A percentile compares a stretch with the other conserved stretches of the same genome.
Conservation (phyloP, 1,140 invertebrate genomes). For the Cotesia typhae region DNA sequence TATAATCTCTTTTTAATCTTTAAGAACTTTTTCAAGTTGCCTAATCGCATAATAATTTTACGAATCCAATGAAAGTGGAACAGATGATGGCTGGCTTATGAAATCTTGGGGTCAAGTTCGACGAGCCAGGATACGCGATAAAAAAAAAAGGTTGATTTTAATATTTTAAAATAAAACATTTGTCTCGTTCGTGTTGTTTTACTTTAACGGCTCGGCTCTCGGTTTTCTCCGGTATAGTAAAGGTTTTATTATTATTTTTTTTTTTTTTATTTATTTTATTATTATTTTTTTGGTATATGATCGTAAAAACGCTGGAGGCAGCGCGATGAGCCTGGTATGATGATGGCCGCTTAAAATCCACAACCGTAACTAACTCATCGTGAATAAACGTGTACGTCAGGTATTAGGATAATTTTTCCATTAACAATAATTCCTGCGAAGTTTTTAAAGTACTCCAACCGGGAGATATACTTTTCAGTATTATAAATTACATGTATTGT, state of each 20-base stretch:
- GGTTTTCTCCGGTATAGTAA: conserved; percentile 10
- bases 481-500: not conserved
- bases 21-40: conserved; percentile 20
- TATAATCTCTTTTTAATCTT: not conserved
- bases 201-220: no score
- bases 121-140: not conserved
- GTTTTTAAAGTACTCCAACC: conserved; percentile 3
- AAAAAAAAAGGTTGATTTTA: not conserved
- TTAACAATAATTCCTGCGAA: conserved; percentile 8
- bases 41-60: not conserved
- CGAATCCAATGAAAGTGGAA: conserved; percentile 6
- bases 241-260: conserved; percentile 23
- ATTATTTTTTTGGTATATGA: conserved; percentile 29
- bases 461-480: conserved; percentile 9
- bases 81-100: conserved; percentile 20
- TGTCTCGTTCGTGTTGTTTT: no score
- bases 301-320: conserved; percentile 35
- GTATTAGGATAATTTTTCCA: conserved; percentile 26
- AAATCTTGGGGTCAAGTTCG: conserved; percentile 29
- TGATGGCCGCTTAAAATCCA: conserved; percentile 21
- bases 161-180: conserved; percentile 1
- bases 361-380: conserved; percentile 21
- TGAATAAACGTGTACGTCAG: conserved; percentile 17
- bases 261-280: conserved; percentile 18
- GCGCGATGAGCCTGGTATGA: conserved; percentile 24